Evolutionary conservation across 2,888 invertebrate species (phyloP).

Genomic region (Hirudinaria manillensis): DNA sequence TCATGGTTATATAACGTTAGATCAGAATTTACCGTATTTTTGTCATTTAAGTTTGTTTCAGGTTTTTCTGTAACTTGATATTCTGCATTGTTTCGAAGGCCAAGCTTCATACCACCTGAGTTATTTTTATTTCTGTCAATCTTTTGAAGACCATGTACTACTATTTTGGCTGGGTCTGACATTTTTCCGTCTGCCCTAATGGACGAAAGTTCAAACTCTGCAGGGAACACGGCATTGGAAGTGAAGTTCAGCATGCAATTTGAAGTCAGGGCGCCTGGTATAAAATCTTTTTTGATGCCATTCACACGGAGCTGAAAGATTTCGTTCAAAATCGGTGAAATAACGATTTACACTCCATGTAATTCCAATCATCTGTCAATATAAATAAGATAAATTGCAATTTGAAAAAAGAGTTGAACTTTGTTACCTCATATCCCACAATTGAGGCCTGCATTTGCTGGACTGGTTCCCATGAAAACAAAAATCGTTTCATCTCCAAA

Average conservation of each 20-base stretch:
- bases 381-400: background rate
- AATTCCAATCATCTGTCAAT: no score
- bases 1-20: background rate
- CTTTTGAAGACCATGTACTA: constrained; percentile 12
- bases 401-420: background rate
- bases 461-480: constrained; percentile 23
- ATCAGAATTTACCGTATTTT: background rate
- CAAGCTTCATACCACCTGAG: background rate
- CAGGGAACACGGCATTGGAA: background rate
- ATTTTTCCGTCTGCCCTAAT: background rate
- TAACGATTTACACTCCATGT: no score
- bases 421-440: constrained; percentile 27
- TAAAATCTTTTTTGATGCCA: constrained; percentile 13
- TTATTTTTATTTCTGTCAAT: background rate
- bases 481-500: background rate
- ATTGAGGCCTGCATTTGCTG: background rate
- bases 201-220: constrained; percentile 1
- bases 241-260: background rate
- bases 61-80: background rate
- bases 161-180: background rate
- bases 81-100: background rate
- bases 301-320: constrained; percentile 11
- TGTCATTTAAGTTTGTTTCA: background rate
- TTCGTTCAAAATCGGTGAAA: background rate
- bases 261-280: constrained; percentile 1